Evolutionary conservation across 2,113 vertebrate genomes (phyloP), one percentile per base, ranked within the genome.

Genomic region (Platycercus adscitus): DNA sequence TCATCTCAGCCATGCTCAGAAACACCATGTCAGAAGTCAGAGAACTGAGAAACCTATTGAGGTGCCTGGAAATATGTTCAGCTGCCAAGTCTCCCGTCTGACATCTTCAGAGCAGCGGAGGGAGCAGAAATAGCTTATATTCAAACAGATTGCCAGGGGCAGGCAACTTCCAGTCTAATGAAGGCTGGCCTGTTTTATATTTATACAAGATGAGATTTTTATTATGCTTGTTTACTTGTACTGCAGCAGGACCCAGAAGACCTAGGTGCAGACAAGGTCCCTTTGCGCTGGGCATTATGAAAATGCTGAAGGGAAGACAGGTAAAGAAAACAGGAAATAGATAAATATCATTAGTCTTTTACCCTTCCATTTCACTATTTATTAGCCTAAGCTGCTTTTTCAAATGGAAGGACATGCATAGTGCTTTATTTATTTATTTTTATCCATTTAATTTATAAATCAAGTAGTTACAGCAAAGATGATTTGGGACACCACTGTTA

Each of bases 21-120:
- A 96, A 79, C 77, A 85, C 23, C 77, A 76, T 86, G 91, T 91
- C 92, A 95, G 77, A 89, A 94, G 93, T 87, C 91, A 92, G 44
- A 80, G 53, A 93, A 93, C 10, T 85, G 93, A 95, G 79, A 95
- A 94, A 97, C 41, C 53, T 93, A 35, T 49, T 53, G 94, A 86
- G 33, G 25, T 60, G 65, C 56, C 69, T 70, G 69, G 53, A 93
- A 96, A 80, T 72, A 76, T 0, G 4, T 71, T 91, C 83, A 49
- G 88, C 65, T 72, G 73, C 56, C 0, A 0, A 6, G 13, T 76
- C 31, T 65, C 52, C 1, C 0, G 50, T 61, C 73, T 89, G 47
- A 88, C 50, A 92, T 61, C 83, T 84, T 86, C 80, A 92, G 70
- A 94, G 56, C 63, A 84, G 69, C 0, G 3, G 49, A 88, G 35